phyloP scores from a whole-genome alignment of 2,888 invertebrate genomes.

The Erebia palarica region DNA sequence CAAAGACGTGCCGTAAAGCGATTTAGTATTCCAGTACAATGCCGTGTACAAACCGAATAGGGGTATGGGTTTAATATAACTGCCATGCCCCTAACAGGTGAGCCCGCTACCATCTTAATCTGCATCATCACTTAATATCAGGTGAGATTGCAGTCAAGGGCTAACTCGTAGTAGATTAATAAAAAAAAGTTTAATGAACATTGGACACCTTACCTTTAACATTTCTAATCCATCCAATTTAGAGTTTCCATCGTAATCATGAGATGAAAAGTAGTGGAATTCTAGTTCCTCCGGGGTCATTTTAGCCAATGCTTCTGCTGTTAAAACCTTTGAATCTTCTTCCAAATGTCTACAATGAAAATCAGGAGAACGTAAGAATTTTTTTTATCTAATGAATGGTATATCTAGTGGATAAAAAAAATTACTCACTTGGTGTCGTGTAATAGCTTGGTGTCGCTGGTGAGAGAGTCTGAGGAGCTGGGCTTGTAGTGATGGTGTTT shows the following conservation, averaged over 20 bases:
- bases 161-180: no score
- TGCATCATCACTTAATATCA: no score
- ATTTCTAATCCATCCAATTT: slow-evolving; percentile 95
- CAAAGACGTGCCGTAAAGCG: no score
- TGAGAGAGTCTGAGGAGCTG: slow-evolving; percentile 81
- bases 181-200: no score
- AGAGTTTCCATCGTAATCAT: slow-evolving; percentile 95
- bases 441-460: slow-evolving; percentile 86
- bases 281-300: slow-evolving; percentile 93
- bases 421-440: slow-evolving; percentile 89
- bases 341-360: slow-evolving; percentile 86
- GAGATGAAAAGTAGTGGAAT: slow-evolving; percentile 92
- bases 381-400: no score
- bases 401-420: no score
- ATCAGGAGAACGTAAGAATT: background rate
- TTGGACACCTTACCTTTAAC: slow-evolving; percentile 74
- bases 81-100: no score
- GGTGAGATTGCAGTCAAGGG: no score
- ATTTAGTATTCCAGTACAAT: no score
- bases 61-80: no score
- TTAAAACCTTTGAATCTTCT: slow-evolving; percentile 87
- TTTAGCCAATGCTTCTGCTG: slow-evolving; percentile 84
- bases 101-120: no score
- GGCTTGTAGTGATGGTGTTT: slow-evolving; percentile 84
- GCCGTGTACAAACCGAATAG: no score